Evolutionary conservation across 1,140 invertebrate genomes (phyloP), one percentile per base, ranked within the genome.

Genomic region (Phymorhynchus buccinoides): DNA sequence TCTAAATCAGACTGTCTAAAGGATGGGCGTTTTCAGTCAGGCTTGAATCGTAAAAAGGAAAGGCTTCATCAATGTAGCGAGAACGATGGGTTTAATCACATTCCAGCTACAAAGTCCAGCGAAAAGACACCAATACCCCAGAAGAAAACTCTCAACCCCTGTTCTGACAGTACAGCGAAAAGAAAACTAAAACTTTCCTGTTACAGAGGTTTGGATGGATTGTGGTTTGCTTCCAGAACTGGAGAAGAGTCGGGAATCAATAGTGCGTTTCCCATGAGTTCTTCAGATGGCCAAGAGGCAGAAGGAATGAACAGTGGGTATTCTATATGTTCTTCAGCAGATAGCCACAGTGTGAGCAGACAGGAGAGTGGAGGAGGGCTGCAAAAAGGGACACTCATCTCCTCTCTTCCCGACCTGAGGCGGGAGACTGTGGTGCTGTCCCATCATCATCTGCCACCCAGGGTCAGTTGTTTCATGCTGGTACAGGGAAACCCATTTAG

Each of bases 381-480:
- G 87, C 88, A 73, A 75, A 80, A 27, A 6, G 56, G 7, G 18
- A 62, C n/a, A 27, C 56, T 62, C 18, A 27, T 27, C 56, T 62
- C 39, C 80, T 87, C 18, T 78, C 79, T 85, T 18, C 77, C 86
- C 22, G 88, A 89, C 39, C 30, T 90, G 6, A 83, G 91, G 44
- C 62, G 91, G 73, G 90, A 92, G 82, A 92, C 91, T 0, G 88
- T 91, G 77, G 86, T 92, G 12, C 77, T 92, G 56, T 62, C 56
- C n/a, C 52, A 84, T 66, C 86, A 39, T 42, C 77, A 75, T 6
- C 18, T 75, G 27, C 52, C 30, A n/a, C n/a, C 48, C 75, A 84
- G 84, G 85, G 84, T 86, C 84, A 18, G 85, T 62, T n/a, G n/a
- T n/a, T n/a, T n/a, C n/a, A n/a, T n/a, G n/a, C n/a, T n/a, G n/a